Conservation (phyloP, 2,888 invertebrate species). For the Synanthedon formicaeformis region DNA sequence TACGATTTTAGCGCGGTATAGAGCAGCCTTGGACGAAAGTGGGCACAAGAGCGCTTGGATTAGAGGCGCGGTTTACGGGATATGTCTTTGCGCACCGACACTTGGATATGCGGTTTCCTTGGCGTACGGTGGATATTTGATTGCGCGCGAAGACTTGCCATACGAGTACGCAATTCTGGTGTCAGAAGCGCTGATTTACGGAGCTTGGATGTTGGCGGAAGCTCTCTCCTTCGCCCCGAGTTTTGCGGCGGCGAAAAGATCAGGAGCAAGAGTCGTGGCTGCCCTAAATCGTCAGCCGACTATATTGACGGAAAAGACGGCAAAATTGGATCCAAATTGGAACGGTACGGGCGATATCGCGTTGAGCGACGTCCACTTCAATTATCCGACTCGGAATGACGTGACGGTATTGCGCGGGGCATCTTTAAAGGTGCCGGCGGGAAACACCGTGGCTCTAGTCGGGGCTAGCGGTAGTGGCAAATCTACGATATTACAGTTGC, state of each 20-base stretch:
- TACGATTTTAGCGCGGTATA: slow-evolving; percentile 63
- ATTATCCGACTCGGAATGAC: slow-evolving; percentile 81
- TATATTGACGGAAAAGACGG: slow-evolving; percentile 33
- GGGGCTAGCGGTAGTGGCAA: slow-evolving; percentile 84
- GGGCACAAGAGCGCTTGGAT: slow-evolving; percentile 51
- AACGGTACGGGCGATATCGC: slow-evolving; percentile 72
- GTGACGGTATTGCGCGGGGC: slow-evolving; percentile 77
- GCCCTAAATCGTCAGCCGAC: slow-evolving; percentile 57
- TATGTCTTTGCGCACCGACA: slow-evolving; percentile 78
- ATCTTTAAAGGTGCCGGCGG: slow-evolving; percentile 71
- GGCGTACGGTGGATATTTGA: slow-evolving; percentile 77
- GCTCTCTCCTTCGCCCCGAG: slow-evolving; percentile 82
- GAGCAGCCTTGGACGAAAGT: slow-evolving; percentile 39
- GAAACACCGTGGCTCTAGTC: slow-evolving; percentile 78
- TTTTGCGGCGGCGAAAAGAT: slow-evolving; percentile 77
- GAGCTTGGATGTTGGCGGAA: slow-evolving; percentile 84
- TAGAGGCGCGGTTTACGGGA: slow-evolving; percentile 76
- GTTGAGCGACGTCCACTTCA: slow-evolving; percentile 76
- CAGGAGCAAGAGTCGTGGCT: slow-evolving; percentile 74
- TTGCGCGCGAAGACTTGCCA: slow-evolving; percentile 70
- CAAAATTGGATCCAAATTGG: slow-evolving; percentile 32
- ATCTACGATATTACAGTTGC: slow-evolving; percentile 80
- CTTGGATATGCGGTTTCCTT: slow-evolving; percentile 78
- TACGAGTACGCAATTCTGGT: slow-evolving; percentile 80
- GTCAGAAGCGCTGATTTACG: slow-evolving; percentile 81